These are phyloP conservation scores for Epistrophe eligans DNA, from an alignment of 2,888 invertebrate genomes.

Conservation along the genomic window DNA sequence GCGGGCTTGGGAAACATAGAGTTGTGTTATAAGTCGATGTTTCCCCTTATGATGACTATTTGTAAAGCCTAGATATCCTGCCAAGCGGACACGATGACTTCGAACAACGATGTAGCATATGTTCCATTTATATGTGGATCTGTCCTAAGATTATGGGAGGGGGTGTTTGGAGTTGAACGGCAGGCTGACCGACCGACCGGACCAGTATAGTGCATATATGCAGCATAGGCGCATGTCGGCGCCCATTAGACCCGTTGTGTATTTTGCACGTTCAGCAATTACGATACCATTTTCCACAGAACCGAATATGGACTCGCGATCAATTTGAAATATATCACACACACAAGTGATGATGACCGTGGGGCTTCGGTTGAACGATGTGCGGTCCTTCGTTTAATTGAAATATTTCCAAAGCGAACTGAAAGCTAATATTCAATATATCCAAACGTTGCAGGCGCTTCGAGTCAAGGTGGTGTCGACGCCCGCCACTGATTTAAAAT, in stretches of 20 bases:
- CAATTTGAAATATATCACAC: slow-evolving; percentile 74
- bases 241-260: slow-evolving; percentile 60
- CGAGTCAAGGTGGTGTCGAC: slow-evolving; percentile 15
- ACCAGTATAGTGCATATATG: slow-evolving; percentile 7
- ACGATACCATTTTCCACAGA: slow-evolving; percentile 50
- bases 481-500: slow-evolving; percentile 3
- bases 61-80: slow-evolving; percentile 65
- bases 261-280: slow-evolving; percentile 69
- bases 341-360: slow-evolving; percentile 74
- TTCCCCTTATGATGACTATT: slow-evolving; percentile 71
- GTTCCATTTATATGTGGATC: slow-evolving; percentile 41
- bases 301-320: slow-evolving; percentile 34
- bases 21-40: slow-evolving; percentile 50
- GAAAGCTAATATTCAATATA: slow-evolving; percentile 68
- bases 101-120: slow-evolving; percentile 32
- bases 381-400: slow-evolving; percentile 72
- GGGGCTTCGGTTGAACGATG: slow-evolving; percentile 54
- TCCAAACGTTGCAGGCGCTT: slow-evolving; percentile 51
- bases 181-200: not conserved
- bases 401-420: slow-evolving; percentile 66
- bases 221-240: slow-evolving; percentile 46
- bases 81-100: slow-evolving; percentile 58
- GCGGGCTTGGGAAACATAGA: slow-evolving; percentile 14
- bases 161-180: not conserved
- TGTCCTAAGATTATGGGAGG: slow-evolving; percentile 31